phyloP scores from a whole-genome alignment of 2,888 invertebrate species.

The Synergus itoensis region DNA sequence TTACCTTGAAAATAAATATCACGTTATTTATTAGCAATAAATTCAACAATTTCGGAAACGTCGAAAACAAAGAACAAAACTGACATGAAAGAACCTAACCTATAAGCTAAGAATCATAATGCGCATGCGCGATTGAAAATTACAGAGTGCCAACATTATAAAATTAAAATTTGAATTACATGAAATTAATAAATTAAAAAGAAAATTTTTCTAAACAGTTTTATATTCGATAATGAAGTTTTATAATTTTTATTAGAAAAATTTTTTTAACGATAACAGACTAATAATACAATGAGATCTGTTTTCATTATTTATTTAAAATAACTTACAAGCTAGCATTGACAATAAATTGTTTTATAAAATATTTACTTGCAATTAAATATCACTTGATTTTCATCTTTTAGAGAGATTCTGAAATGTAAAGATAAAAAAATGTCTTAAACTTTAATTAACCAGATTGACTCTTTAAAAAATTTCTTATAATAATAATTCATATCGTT shows the following conservation, averaged over 20 bases:
- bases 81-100: neutral
- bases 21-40: neutral
- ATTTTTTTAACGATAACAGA: neutral
- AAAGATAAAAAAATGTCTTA: neutral
- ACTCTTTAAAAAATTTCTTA: neutral
- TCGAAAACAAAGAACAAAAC: no score
- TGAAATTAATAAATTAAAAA: no score
- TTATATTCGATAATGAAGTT: no score
- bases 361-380: neutral
- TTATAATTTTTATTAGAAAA: no score
- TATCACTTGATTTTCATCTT: neutral
- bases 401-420: neutral
- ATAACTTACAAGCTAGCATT: neutral
- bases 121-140: neutral
- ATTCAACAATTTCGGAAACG: neutral
- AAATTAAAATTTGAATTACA: neutral
- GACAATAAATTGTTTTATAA: neutral
- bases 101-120: neutral
- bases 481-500: neutral
- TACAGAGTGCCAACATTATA: neutral
- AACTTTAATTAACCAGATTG: neutral
- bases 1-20: constrained; percentile 9
- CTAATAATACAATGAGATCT: neutral
- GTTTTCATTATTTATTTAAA: neutral
- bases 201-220: no score